Evolutionary conservation across 2,888 invertebrate genomes (phyloP), one percentile per base, ranked within the genome.

Genomic region (Epistrophella euchroma): DNA sequence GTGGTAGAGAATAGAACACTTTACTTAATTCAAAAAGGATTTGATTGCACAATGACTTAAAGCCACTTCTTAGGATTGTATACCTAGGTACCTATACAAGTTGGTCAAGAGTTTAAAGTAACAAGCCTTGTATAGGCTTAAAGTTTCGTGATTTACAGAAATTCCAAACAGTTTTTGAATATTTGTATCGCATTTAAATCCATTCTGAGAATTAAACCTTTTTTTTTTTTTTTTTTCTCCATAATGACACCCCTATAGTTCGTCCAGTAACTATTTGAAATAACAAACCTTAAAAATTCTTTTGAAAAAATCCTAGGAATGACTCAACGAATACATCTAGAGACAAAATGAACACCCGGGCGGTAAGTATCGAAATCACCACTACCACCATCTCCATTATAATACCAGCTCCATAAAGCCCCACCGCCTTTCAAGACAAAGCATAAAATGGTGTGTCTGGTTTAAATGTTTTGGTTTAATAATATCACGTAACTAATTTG

Each of bases 401-500:
- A n/a, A n/a, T n/a, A n/a, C n/a, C 7, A 58, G 6, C 11, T 10
- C 35, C 58, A 15, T 25, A 19, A 13, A 50, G 22, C 50, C 50
- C 50, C 50, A 25, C 35, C 19, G 17, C 50, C 64, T 37, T 45
- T 17, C n/a, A 55, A 64, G 72, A 50, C 76, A 60, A 76, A 76
- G 66, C 58, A 50, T n/a, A 28, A 25, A 15, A n/a, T 52, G 25
- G 22, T 72, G 56, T 64, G 66, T 56, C 75, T 47, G 19, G 22
- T 19, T 22, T 15, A 43, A 62, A 62, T 62, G 64, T 17, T 73
- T 58, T 60, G 55, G n/a, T 50, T 58, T 70, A 68, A 73, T 73
- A 77, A 73, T 77, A 77, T 83, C 83, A 83, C 83, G 78, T 78
- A 83, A 78, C 78, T 83, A 32, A 83, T 83, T 83, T 83, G 77